Evolutionary conservation across 2,113 vertebrate species (phyloP).

Genomic region (Corythoichthys haematopterus): DNA sequence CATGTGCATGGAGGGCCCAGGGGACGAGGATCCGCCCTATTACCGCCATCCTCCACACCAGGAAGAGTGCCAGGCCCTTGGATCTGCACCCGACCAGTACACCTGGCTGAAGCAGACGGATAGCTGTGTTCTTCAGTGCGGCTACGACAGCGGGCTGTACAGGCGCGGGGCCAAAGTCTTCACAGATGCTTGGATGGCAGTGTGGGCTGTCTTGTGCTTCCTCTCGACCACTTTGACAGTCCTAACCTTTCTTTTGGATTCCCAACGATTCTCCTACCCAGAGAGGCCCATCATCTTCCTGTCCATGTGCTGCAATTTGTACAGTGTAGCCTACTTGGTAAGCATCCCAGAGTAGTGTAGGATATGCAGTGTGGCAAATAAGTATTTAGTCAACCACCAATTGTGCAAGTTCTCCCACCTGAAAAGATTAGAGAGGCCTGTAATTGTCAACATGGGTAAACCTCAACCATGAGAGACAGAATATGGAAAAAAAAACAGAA

Average conservation of each 20-base stretch:
- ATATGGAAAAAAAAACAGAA: too few relatives aligned
- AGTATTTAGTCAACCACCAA: too few relatives aligned
- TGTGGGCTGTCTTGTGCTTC: conserved; percentile 96
- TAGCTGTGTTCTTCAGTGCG: conserved; percentile 88
- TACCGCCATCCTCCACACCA: conserved; percentile 84
- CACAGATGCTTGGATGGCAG: conserved; percentile 97
- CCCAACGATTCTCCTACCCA: conserved; percentile 93
- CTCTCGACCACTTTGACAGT: conserved; percentile 95
- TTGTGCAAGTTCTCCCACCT: too few relatives aligned
- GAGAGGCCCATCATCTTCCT: conserved; percentile 98
- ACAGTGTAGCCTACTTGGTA: conserved; percentile 96
- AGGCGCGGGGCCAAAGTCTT: conserved; percentile 89
- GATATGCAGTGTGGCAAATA: too few relatives aligned
- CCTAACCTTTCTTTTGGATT: conserved; percentile 94
- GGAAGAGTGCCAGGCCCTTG: conserved; percentile 86
- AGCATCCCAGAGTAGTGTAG: conserved; percentile 3
- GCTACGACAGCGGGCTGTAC: conserved; percentile 92
- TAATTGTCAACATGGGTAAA: too few relatives aligned
- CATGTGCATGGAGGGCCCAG: conserved; percentile 98
- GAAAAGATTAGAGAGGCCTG: too few relatives aligned
- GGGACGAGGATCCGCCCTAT: conserved; percentile 85
- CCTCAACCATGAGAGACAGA: too few relatives aligned
- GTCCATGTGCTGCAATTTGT: conserved; percentile 99
- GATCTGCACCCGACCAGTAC: conserved; percentile 83
- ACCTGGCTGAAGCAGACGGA: conserved; percentile 93